phyloP scores from a whole-genome alignment of 2,113 vertebrate genomes.

The Brachionichthys hirsutus region DNA sequence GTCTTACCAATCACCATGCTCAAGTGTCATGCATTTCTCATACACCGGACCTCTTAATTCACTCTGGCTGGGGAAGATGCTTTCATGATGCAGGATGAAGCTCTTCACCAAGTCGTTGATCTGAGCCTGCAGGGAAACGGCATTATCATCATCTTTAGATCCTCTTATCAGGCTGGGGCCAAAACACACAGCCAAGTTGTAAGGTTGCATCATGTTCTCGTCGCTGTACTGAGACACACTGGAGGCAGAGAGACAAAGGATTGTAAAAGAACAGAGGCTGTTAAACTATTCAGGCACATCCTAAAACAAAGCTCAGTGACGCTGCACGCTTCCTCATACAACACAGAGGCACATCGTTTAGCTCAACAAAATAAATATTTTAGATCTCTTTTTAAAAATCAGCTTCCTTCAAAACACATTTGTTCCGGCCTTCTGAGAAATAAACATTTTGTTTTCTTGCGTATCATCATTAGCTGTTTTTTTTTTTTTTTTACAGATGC shows the following conservation, averaged over 20 bases:
- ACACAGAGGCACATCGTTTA: too few relatives aligned
- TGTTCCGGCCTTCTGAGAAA: neutral
- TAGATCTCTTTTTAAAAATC: too few relatives aligned
- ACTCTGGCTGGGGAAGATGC: constrained; percentile 77
- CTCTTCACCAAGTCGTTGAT: constrained; percentile 85
- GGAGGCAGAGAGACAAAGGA: neutral
- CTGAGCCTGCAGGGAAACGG: constrained; percentile 79
- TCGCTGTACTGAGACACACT: constrained; percentile 87
- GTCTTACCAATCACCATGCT: constrained; percentile 73
- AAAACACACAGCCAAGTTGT: constrained; percentile 88
- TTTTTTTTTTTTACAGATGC: neutral
- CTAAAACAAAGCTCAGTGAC: neutral
- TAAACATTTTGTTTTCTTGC: neutral
- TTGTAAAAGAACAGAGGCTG: neutral
- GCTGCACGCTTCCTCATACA: too few relatives aligned
- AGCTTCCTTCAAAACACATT: neutral
- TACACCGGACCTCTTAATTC: constrained; percentile 77
- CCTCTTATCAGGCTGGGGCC: constrained; percentile 83
- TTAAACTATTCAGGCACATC: neutral
- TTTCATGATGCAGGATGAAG: constrained; percentile 81
- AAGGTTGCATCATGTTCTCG: constrained; percentile 91
- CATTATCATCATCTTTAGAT: constrained; percentile 71
- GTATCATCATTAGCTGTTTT: neutral
- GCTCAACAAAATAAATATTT: too few relatives aligned
- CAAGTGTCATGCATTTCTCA: constrained; percentile 83